Percentiles rank a stretch among this genome's conserved stretches.
Evolutionary conservation across 2,113 vertebrate genomes (phyloP).

Genomic region (Syngnathoides biaculeatus): DNA sequence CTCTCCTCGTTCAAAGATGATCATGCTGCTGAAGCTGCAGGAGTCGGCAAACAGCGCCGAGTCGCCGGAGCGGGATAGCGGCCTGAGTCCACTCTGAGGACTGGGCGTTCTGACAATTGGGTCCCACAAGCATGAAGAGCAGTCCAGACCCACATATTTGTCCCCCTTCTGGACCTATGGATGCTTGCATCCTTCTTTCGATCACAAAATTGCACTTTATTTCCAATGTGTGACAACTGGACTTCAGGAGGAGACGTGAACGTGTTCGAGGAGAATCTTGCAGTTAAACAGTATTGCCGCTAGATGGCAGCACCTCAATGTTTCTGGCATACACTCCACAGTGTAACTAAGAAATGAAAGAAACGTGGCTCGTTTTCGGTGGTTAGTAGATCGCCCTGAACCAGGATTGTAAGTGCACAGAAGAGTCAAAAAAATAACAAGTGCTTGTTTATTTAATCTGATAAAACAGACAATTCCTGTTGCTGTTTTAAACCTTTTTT

Average conservation of each 20-base stretch:
- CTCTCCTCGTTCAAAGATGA: slow-evolving; percentile 78
- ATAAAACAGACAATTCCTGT: slow-evolving; percentile 31
- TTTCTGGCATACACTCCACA: slow-evolving; percentile 10
- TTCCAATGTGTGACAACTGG: slow-evolving; percentile 60
- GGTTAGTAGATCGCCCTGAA: background rate
- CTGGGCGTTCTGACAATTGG: slow-evolving; percentile 17
- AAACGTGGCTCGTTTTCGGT: background rate
- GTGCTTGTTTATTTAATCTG: slow-evolving; percentile 37
- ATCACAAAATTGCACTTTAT: slow-evolving; percentile 72
- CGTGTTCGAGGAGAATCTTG: slow-evolving; percentile 23
- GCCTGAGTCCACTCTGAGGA: slow-evolving; percentile 78
- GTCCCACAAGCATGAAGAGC: slow-evolving; percentile 16
- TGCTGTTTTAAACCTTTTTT: slow-evolving; percentile 36
- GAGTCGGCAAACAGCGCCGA: slow-evolving; percentile 96
- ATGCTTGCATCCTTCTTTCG: slow-evolving; percentile 52
- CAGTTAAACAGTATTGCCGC: slow-evolving; percentile 38
- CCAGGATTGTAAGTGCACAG: slow-evolving; percentile 18
- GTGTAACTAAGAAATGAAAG: slow-evolving; percentile 4
- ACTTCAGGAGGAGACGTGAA: slow-evolving; percentile 37
- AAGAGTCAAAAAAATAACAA: background rate
- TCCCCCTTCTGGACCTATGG: slow-evolving; percentile 21
- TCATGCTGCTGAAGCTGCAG: slow-evolving; percentile 96
- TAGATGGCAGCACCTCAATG: slow-evolving; percentile 42
- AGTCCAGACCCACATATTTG: background rate
- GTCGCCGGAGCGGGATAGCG: slow-evolving; percentile 87